Evolutionary conservation across 2,888 invertebrate species (phyloP), one percentile per base, ranked within the genome.

Genomic region (Sphecodes monilicornis): DNA sequence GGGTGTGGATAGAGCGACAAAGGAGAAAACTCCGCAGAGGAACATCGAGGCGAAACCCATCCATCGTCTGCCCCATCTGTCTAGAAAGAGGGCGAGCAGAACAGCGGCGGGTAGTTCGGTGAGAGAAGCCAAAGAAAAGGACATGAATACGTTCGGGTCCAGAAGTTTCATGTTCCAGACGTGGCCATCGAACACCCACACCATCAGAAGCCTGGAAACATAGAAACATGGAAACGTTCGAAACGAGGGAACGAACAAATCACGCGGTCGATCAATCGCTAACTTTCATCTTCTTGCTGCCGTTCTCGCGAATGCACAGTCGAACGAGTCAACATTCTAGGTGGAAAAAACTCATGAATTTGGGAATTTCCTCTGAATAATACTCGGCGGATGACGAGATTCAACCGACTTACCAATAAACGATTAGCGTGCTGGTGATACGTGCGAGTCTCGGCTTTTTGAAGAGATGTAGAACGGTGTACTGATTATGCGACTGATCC

Each of bases 101-200:
- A 98, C 96, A 89, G 98, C 98, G 22, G 98, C 98, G 0, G 98
- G 98, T 80, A 98, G 95, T 93, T 98, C 98, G 0, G 98, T 98
- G 18, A 97, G 97, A 0, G 97, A 97, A 0, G 98, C 98, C 2
- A 98, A 96, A 0, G 98, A 98, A 93, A 98, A 98, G 0, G 98
- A 98, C 76, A 97, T 94, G 94, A 98, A 98, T 3, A 98, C 96
- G 90, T 98, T 97, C 87, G 98, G 95, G 0, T 98, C 98, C 54
- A 98, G 94, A 0, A 98, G 97, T 0, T 98, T 98, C 26, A 98
- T 98, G 93, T 98, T 98, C 94, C 98, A 96, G 13, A 98, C 98
- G 93, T 98, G 98, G 0, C 98, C 98, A 92, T 98, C 98, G 93
- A 98, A 98, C 0, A 98, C 97, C 91, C 98, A 94, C 0, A 98